Conservation (phyloP, 2,888 invertebrate genomes). For the Metallyticus violacea region DNA sequence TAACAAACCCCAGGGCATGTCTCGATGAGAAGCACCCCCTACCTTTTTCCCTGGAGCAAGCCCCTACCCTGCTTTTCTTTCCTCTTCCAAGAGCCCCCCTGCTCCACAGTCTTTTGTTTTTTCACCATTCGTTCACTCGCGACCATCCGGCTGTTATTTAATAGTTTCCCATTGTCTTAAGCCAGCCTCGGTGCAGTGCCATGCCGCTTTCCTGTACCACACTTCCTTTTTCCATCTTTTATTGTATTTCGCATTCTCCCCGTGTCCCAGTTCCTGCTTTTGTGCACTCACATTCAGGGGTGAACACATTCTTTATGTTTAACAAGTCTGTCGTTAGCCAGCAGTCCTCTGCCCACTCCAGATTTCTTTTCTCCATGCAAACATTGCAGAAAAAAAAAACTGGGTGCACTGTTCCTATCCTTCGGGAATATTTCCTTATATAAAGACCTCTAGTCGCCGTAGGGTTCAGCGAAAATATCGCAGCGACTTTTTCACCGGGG, state of each 20-base stretch:
- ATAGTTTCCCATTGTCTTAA: slow-evolving; percentile 13
- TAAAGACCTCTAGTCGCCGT: background rate
- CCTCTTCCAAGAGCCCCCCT: background rate
- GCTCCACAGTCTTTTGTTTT: slow-evolving; percentile 1
- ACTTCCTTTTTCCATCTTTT: slow-evolving; percentile 12
- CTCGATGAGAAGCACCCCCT: background rate
- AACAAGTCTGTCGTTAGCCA: background rate
- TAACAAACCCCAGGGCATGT: background rate
- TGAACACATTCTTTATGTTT: background rate
- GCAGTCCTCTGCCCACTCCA: background rate
- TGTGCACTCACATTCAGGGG: slow-evolving; percentile 2
- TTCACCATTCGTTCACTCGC: slow-evolving; percentile 10
- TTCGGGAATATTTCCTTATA: background rate
- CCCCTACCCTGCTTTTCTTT: background rate
- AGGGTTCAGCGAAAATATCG: no score
- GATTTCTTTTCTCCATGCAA: no score
- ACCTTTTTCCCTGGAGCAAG: background rate
- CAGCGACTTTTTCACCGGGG: no score
- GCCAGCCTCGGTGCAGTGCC: background rate
- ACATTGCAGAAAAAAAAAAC: no score
- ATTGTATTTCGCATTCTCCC: background rate
- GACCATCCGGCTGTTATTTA: slow-evolving; percentile 14
- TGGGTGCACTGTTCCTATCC: no score
- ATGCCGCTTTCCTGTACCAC: background rate
- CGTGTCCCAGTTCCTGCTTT: background rate